Evolutionary conservation across 2,888 invertebrate species (phyloP).

Genomic region (Xylota sylvarum): DNA sequence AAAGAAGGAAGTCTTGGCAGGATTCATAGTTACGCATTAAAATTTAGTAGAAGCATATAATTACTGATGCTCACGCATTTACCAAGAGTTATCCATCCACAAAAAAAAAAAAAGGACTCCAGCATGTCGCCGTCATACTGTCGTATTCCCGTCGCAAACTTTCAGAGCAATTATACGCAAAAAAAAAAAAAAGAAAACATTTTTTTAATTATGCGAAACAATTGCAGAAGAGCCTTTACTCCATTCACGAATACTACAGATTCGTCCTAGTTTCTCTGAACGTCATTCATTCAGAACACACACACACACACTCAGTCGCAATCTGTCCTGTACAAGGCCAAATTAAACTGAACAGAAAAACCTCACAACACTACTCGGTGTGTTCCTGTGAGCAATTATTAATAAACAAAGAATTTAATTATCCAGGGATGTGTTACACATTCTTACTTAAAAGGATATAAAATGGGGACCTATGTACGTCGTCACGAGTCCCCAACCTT

Average conservation of each 20-base stretch:
- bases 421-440: conserved; percentile 75
- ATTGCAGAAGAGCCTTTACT: conserved; percentile 30
- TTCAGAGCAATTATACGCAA: conserved; percentile 38
- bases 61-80: conserved; percentile 30
- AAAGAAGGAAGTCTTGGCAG: background rate
- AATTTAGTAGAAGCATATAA: conserved; percentile 24
- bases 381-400: conserved; percentile 56
- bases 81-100: background rate
- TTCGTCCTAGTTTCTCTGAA: conserved; percentile 57
- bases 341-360: background rate
- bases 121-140: conserved; percentile 2
- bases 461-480: conserved; percentile 24
- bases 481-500: conserved; percentile 34
- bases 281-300: conserved; percentile 29
- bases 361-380: conserved; percentile 25
- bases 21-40: conserved; percentile 21
- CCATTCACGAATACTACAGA: conserved; percentile 33
- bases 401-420: conserved; percentile 71
- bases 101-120: background rate
- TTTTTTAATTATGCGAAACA: conserved; percentile 51
- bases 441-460: conserved; percentile 45
- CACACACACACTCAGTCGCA: background rate
- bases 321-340: conserved; percentile 37
- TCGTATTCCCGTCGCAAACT: conserved; percentile 49
- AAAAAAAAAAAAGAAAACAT: background rate